phyloP scores from a whole-genome alignment of 1,140 invertebrate species.

The Orchestia grillus region DNA sequence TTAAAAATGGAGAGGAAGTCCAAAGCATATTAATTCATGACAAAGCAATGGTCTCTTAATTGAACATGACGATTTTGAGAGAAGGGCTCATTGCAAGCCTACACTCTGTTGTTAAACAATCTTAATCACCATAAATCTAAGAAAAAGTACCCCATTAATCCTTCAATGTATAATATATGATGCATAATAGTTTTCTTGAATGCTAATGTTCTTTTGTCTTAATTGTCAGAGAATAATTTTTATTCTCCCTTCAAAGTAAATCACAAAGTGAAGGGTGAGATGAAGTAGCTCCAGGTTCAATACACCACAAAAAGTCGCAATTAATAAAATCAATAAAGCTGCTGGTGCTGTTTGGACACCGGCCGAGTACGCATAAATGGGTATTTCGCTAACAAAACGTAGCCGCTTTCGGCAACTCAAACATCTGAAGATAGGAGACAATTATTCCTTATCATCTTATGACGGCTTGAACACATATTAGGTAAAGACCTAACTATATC shows the following conservation, averaged over 20 bases:
- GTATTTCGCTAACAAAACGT: background rate
- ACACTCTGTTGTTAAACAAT: background rate
- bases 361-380: background rate
- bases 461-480: background rate
- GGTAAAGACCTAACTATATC: background rate
- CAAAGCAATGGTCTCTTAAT: background rate
- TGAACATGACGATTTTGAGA: background rate
- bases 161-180: background rate
- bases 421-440: background rate
- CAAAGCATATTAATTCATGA: background rate
- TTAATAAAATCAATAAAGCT: background rate
- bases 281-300: background rate
- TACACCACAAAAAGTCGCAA: background rate
- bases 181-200: background rate
- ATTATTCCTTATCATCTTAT: background rate
- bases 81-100: background rate
- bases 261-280: background rate
- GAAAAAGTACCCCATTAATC: background rate
- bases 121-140: background rate
- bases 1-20: no score
- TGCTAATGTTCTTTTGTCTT: background rate
- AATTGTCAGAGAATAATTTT: background rate
- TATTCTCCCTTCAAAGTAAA: background rate
- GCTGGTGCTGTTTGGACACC: background rate
- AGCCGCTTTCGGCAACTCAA: background rate